Evolutionary conservation across 2,797 vertebrate species (phyloP).

Genomic region (Urophycis tenuis): DNA sequence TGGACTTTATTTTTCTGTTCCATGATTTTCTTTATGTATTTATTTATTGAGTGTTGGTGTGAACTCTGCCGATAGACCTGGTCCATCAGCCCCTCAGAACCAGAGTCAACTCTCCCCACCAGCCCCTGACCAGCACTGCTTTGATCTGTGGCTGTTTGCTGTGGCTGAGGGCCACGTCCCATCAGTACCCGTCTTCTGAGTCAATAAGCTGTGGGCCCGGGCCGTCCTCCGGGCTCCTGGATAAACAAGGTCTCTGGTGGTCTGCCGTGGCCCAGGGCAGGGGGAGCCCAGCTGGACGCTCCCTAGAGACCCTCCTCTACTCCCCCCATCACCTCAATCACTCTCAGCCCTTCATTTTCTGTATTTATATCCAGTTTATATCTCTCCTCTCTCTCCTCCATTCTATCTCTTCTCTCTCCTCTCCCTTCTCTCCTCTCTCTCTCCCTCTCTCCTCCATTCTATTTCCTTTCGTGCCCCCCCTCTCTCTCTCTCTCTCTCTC

Average conservation of each 20-base stretch:
- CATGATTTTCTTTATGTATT: constrained; percentile 27
- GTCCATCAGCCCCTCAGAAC: constrained; percentile 55
- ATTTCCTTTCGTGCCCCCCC: too few relatives aligned
- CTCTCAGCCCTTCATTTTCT: too few relatives aligned
- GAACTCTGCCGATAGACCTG: constrained; percentile 64
- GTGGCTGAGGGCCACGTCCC: constrained; percentile 69
- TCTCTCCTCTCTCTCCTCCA: too few relatives aligned
- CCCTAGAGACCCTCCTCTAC: constrained; percentile 50
- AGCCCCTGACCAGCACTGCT: constrained; percentile 69
- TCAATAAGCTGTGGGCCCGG: constrained; percentile 70
- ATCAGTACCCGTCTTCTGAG: constrained; percentile 65
- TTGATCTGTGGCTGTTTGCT: constrained; percentile 71
- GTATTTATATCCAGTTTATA: too few relatives aligned
- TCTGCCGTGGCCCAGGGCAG: constrained; percentile 65
- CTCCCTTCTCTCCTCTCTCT: too few relatives aligned
- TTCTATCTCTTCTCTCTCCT: too few relatives aligned
- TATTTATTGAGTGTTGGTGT: constrained; percentile 49
- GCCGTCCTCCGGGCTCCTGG: constrained; percentile 63
- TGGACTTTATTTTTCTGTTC: not conserved
- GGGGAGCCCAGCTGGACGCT: constrained; percentile 62
- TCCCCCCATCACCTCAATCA: not conserved
- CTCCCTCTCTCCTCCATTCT: too few relatives aligned
- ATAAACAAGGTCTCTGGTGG: constrained; percentile 72
- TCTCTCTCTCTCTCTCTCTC: too few relatives aligned
- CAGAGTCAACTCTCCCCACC: constrained; percentile 69